phyloP scores from a whole-genome alignment of 1,140 invertebrate species.

The Bradysia coprophila region DNA sequence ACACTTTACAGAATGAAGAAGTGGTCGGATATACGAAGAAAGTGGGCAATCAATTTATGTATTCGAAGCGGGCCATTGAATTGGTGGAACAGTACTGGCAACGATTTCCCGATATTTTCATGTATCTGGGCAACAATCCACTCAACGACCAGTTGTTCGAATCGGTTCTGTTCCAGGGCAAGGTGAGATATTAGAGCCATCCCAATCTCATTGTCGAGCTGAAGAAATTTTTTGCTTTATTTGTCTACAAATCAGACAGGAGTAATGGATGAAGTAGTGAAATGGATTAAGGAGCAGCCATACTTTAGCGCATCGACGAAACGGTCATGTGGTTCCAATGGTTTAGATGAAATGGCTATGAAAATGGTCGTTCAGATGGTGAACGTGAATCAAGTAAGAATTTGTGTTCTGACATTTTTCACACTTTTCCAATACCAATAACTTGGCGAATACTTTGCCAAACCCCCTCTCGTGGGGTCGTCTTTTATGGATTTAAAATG shows the following conservation, averaged over 20 bases:
- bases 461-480: too few relatives aligned
- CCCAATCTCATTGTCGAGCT: too few relatives aligned
- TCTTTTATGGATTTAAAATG: too few relatives aligned
- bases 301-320: constrained; percentile 34
- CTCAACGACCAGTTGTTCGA: constrained; percentile 40
- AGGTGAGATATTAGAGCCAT: neutral
- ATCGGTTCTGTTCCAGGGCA: constrained; percentile 34
- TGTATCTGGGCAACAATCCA: constrained; percentile 28
- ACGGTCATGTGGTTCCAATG: constrained; percentile 42
- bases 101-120: constrained; percentile 57
- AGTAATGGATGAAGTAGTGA: constrained; percentile 35
- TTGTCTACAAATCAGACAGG: constrained; percentile 17
- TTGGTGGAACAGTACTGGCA: constrained; percentile 46
- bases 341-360: constrained; percentile 49
- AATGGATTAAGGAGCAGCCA: constrained; percentile 53
- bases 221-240: neutral
- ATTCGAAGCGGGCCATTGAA: constrained; percentile 58
- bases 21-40: constrained; percentile 67
- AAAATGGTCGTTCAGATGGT: constrained; percentile 35
- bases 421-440: too few relatives aligned
- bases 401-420: too few relatives aligned
- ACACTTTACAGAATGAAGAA: constrained; percentile 31
- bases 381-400: too few relatives aligned
- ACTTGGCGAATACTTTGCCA: too few relatives aligned
- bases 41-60: constrained; percentile 52